phyloP scores from a whole-genome alignment of 2,113 vertebrate genomes.

The Heterochromis multidens region DNA sequence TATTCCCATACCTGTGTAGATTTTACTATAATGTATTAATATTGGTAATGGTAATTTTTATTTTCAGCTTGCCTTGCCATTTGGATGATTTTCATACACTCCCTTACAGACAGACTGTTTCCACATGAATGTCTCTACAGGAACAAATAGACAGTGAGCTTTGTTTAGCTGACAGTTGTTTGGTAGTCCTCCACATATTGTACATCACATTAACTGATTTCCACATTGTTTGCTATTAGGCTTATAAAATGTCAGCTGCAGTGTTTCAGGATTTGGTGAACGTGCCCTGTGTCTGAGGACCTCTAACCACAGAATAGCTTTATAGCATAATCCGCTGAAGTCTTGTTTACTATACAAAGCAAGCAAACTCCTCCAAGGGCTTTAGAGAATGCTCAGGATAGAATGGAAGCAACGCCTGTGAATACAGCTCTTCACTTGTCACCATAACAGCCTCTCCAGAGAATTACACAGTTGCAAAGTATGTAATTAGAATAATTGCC shows the following conservation, averaged over 20 bases:
- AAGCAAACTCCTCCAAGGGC: conserved; percentile 25
- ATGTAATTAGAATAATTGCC: conserved; percentile 63
- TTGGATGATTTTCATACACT: neutral
- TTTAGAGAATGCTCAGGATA: conserved; percentile 35
- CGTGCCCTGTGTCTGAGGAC: conserved; percentile 36
- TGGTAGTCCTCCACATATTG: conserved; percentile 4
- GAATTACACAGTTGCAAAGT: conserved; percentile 47
- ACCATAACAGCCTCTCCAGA: conserved; percentile 47
- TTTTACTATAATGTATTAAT: neutral
- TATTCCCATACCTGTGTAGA: neutral
- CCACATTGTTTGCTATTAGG: conserved; percentile 48
- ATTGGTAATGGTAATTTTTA: neutral
- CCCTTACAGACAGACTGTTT: neutral
- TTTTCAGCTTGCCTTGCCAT: neutral
- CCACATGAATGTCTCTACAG: neutral
- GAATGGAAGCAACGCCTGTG: conserved; percentile 13
- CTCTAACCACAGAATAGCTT: conserved; percentile 54
- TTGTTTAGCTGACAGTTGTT: conserved; percentile 27
- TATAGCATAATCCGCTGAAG: conserved; percentile 50
- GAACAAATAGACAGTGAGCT: neutral
- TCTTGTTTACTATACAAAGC: conserved; percentile 63
- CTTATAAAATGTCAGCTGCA: conserved; percentile 54
- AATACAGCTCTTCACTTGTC: conserved; percentile 40
- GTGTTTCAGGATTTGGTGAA: conserved; percentile 50
- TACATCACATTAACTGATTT: conserved; percentile 33